Conservation (phyloP, 2,888 invertebrate genomes). For the Girardia tigrina region DNA sequence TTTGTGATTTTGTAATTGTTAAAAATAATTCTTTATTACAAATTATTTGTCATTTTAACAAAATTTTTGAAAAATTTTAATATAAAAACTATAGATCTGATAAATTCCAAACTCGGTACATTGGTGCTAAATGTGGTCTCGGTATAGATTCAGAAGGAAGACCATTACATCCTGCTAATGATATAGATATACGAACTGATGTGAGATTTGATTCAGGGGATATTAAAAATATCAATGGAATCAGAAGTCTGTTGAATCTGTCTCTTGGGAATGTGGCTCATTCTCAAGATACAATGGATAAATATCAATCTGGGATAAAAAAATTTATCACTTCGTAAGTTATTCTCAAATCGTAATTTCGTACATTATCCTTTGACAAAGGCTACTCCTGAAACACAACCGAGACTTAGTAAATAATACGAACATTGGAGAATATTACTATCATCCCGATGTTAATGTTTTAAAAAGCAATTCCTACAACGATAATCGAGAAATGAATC, state of each 20-base stretch:
- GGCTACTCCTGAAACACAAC: slow-evolving; percentile 2
- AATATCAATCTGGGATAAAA: slow-evolving; percentile 12
- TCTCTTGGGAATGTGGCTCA: not conserved
- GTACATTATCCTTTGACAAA: too few relatives aligned
- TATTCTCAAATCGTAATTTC: too few relatives aligned
- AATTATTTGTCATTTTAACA: too few relatives aligned
- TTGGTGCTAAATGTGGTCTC: slow-evolving; percentile 20
- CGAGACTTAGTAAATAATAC: slow-evolving; percentile 11
- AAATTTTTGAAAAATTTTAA: too few relatives aligned
- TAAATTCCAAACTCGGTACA: slow-evolving; percentile 12
- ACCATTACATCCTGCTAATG: slow-evolving; percentile 9
- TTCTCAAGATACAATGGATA: not conserved
- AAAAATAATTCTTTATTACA: too few relatives aligned
- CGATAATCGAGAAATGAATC: not conserved
- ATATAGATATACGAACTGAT: not conserved
- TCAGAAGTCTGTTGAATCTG: not conserved
- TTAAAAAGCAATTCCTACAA: not conserved
- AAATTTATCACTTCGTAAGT: not conserved
- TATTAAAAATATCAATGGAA: slow-evolving; percentile 16
- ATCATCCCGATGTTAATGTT: not conserved
- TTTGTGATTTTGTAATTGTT: too few relatives aligned
- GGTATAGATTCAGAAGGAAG: not conserved
- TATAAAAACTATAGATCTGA: not conserved
- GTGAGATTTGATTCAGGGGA: slow-evolving; percentile 1
- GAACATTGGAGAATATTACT: not conserved